Conservation (phyloP, 2,888 invertebrate genomes). For the Amiota communis region DNA sequence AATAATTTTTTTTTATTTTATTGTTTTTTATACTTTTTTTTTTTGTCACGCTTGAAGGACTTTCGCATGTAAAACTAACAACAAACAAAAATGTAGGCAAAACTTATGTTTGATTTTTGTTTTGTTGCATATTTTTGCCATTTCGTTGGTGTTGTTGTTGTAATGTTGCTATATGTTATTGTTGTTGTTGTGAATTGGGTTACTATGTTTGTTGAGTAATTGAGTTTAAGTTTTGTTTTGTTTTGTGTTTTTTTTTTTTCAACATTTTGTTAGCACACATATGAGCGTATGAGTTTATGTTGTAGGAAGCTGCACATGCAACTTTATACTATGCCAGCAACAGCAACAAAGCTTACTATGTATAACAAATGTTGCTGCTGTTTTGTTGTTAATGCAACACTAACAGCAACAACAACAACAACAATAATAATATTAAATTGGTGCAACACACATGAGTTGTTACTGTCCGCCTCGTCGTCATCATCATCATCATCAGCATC, state of each 20-base stretch:
- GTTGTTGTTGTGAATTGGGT: slow-evolving; percentile 63
- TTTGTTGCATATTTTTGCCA: slow-evolving; percentile 47
- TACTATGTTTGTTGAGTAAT: slow-evolving; percentile 66
- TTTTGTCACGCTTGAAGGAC: slow-evolving; percentile 68
- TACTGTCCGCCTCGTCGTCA: too few relatives aligned
- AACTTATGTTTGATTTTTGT: slow-evolving; percentile 33
- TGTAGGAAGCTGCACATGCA: slow-evolving; percentile 32
- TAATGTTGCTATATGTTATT: slow-evolving; percentile 24
- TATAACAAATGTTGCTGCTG: too few relatives aligned
- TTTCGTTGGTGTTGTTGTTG: slow-evolving; percentile 28
- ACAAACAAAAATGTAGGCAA: slow-evolving; percentile 56
- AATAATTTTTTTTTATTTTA: not conserved
- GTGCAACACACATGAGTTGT: not conserved
- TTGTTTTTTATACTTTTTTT: slow-evolving; percentile 45
- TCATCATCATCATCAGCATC: too few relatives aligned
- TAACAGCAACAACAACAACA: not conserved
- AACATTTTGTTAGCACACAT: slow-evolving; percentile 48
- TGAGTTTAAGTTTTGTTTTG: slow-evolving; percentile 61
- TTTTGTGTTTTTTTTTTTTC: not conserved
- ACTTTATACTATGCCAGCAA: not conserved
- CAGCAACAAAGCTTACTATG: not conserved
- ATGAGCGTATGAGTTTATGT: slow-evolving; percentile 8
- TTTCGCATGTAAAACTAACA: slow-evolving; percentile 44
- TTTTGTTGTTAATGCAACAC: slow-evolving; percentile 2
- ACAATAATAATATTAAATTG: slow-evolving; percentile 5